Conservation (phyloP, 2,113 vertebrate species). For the Connochaetes taurinus region DNA sequence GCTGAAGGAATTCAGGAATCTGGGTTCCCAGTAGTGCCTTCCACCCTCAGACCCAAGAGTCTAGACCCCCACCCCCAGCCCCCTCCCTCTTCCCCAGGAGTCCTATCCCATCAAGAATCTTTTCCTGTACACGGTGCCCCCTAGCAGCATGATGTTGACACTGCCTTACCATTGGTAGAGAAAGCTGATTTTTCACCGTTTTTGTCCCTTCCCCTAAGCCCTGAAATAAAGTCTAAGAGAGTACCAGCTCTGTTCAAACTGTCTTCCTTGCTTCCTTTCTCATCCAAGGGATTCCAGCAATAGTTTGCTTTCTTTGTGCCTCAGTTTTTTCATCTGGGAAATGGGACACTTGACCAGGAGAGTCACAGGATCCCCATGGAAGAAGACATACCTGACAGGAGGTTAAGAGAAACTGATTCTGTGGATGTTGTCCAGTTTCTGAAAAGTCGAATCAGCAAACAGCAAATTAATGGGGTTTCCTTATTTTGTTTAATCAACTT, state of each 20-base stretch:
- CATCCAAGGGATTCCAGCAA: neutral
- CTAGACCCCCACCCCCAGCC: neutral
- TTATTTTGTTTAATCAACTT: neutral
- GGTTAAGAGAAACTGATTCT: neutral
- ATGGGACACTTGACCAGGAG: neutral
- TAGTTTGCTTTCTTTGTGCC: neutral
- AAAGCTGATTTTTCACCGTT: neutral
- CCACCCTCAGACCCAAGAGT: neutral
- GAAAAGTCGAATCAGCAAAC: neutral
- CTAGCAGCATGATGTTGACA: neutral
- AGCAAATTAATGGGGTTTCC: neutral
- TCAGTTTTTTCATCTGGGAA: neutral
- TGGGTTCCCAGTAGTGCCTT: neutral
- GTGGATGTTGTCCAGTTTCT: neutral
- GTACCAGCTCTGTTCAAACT: neutral
- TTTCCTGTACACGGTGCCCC: neutral
- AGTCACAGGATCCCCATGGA: neutral
- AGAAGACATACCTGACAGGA: neutral
- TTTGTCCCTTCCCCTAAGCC: neutral
- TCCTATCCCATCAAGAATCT: neutral
- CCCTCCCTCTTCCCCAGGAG: neutral
- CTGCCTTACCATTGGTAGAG: neutral
- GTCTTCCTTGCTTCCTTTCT: neutral
- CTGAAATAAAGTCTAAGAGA: constrained; percentile 32
- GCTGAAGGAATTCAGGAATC: neutral